These are phyloP conservation scores for Tenthredo distinguenda DNA, from an alignment of 2,888 invertebrate genomes.

Conservation along the genomic window DNA sequence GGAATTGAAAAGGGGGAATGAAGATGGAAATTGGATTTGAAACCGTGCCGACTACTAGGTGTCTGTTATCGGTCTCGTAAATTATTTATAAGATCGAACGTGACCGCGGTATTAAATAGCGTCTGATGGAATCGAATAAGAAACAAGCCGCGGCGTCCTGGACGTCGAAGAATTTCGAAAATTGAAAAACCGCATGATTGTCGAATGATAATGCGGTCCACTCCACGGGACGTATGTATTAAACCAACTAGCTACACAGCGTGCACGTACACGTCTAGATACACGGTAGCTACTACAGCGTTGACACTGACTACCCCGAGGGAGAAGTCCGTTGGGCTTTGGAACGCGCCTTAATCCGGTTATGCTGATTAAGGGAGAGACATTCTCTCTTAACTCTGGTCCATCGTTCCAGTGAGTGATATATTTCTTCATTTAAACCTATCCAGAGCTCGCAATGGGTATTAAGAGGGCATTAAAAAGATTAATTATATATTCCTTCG, in stretches of 20 bases:
- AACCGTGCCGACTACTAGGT: slow-evolving; percentile 41
- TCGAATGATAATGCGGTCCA: slow-evolving; percentile 4
- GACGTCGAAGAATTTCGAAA: background rate
- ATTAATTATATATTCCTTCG: background rate
- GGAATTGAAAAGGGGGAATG: slow-evolving; percentile 39
- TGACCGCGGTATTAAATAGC: slow-evolving; percentile 1
- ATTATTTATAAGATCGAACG: slow-evolving; percentile 46
- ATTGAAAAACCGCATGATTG: slow-evolving; percentile 19
- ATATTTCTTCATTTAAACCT: slow-evolving; percentile 51
- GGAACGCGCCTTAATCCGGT: slow-evolving; percentile 48
- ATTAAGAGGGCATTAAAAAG: background rate
- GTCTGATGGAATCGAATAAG: background rate
- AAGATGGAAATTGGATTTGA: slow-evolving; percentile 40
- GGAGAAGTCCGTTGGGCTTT: slow-evolving; percentile 17
- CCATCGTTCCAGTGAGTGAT: slow-evolving; percentile 30
- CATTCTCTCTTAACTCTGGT: slow-evolving; percentile 12
- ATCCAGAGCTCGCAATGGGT: background rate
- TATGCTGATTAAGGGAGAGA: slow-evolving; percentile 47
- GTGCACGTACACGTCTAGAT: background rate
- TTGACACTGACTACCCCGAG: slow-evolving; percentile 23
- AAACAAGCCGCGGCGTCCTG: background rate
- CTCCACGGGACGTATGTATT: background rate
- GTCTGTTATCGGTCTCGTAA: slow-evolving; percentile 46
- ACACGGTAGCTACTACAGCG: slow-evolving; percentile 12
- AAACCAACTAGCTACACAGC: background rate